Conservation (phyloP, 23 tunicate species). For the Trididemnum nubilum region DNA sequence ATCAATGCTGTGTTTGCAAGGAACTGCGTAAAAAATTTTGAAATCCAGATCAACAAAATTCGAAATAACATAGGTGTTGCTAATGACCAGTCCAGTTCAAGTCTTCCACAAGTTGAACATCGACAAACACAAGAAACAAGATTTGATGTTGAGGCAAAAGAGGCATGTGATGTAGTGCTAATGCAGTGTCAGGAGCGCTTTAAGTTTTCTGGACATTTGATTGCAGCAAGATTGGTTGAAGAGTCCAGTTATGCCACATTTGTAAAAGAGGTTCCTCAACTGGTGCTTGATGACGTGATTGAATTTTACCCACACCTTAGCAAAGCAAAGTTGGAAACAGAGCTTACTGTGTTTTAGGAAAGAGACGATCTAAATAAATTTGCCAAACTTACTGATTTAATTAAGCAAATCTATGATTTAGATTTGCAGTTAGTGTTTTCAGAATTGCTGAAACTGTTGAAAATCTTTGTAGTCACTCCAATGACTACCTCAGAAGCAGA, state of each 20-base stretch:
- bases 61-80: background rate
- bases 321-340: slow-evolving; percentile 14
- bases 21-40: slow-evolving; percentile 1
- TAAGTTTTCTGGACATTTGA: slow-evolving; percentile 21
- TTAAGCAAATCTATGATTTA: slow-evolving; percentile 1
- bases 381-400: background rate
- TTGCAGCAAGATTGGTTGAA: slow-evolving; percentile 7
- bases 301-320: background rate
- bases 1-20: background rate
- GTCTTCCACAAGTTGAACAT: background rate
- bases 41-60: background rate
- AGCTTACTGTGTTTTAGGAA: background rate
- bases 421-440: background rate
- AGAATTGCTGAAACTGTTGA: slow-evolving; percentile 1
- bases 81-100: background rate
- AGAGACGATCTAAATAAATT: slow-evolving; percentile 11
- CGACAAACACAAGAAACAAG: background rate
- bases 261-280: background rate
- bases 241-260: background rate
- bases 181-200: slow-evolving; percentile 26
- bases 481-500: slow-evolving; percentile 32
- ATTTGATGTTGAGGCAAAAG: slow-evolving; percentile 13
- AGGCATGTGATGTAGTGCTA: slow-evolving; percentile 16
- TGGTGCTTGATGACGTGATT: background rate
- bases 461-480: slow-evolving; percentile 24